A percentile compares a stretch with the other conserved stretches of the same genome.
These are phyloP conservation scores for Caenorhabditis macrosperma DNA, from an alignment of 2,888 invertebrate species.

Conservation along the genomic window DNA sequence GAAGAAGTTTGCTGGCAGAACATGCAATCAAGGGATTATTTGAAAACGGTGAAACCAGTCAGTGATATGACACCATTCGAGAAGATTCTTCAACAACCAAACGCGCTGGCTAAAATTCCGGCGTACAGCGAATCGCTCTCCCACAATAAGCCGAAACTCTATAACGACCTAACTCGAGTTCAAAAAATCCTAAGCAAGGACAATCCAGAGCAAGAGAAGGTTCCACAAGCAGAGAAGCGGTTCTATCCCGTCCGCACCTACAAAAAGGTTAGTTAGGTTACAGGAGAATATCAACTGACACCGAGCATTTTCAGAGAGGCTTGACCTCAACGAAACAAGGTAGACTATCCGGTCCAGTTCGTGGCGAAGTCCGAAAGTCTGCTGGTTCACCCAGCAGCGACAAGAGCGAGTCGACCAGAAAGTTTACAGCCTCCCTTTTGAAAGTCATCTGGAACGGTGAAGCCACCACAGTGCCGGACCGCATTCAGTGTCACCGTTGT, in stretches of 20 bases:
- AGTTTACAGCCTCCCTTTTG: not conserved
- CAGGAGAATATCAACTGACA: too few species aligned
- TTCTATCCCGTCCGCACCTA: not conserved
- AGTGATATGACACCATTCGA: not conserved
- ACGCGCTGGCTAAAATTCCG: not conserved
- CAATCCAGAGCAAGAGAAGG: not conserved
- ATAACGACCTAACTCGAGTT: not conserved
- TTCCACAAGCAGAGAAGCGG: too few species aligned
- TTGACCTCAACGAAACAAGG: too few species aligned
- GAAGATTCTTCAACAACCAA: not conserved
- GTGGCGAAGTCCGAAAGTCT: too few species aligned
- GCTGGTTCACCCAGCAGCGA: too few species aligned
- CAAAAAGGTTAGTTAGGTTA: not conserved
- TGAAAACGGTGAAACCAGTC: too few species aligned
- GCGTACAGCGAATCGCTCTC: slow-evolving; percentile 5
- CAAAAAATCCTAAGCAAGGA: not conserved
- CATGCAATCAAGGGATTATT: too few species aligned
- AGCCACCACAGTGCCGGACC: not conserved
- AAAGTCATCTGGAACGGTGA: slow-evolving; percentile 2
- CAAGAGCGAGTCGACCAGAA: too few species aligned
- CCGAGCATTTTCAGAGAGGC: too few species aligned
- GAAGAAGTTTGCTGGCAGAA: slow-evolving; percentile 4
- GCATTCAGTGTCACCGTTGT: slow-evolving; percentile 20
- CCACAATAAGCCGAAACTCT: not conserved
- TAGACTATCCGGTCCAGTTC: not conserved